Base-by-base conservation (phyloP, 2,113 vertebrate genomes). In the Blennius ocellaris region DNA sequence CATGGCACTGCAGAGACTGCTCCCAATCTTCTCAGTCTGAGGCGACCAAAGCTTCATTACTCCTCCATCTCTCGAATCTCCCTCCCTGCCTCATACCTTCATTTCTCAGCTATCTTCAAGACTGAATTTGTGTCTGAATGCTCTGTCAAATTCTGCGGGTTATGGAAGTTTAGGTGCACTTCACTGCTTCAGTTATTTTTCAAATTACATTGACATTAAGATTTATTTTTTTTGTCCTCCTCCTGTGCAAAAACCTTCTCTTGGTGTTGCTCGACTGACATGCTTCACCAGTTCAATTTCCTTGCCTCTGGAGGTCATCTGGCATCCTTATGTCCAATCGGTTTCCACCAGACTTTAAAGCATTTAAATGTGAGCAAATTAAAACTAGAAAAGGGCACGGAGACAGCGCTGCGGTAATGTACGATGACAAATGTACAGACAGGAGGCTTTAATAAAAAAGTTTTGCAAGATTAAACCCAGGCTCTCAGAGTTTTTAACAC, bases 141-240 rank as follows among this genome's bases (percentile, higher is more conserved):
- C 68, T 68, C 66, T 59, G 71, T 83, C 62, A 63, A 38, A 61
- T 73, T 76, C 65, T 50, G 47, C 16, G 54, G 65, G 50, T 53
- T 84, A 76, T 65, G 74, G 15, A 72, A 81, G 59, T 87, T 89
- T 81, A 86, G 81, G 62, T 85, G 56, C 89, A 88, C 77, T 80
- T 86, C 81, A 84, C 51, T 83, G 87, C 83, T 80, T 71, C 58
- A 53, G 70, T 78, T 87, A 80, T 86, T 85, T 87, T 88, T 86
- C 40, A 86, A 88, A 81, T 91, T 81, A 82, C 78, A 68, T 16
- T 70, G 73, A 84, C 73, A 81, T 89, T 87, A 86, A 74, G 81
- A 51, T 72, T 76, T 81, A 53, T 69, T 68, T n/a, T 39, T 57
- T 30, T 30, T 30, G 59, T 51, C 59, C 40, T 10, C 14, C 45